A percentile compares a stretch with the other conserved stretches of the same genome.
Conservation (phyloP, 2,888 invertebrate species). For the Trissolcus brochymenae region DNA sequence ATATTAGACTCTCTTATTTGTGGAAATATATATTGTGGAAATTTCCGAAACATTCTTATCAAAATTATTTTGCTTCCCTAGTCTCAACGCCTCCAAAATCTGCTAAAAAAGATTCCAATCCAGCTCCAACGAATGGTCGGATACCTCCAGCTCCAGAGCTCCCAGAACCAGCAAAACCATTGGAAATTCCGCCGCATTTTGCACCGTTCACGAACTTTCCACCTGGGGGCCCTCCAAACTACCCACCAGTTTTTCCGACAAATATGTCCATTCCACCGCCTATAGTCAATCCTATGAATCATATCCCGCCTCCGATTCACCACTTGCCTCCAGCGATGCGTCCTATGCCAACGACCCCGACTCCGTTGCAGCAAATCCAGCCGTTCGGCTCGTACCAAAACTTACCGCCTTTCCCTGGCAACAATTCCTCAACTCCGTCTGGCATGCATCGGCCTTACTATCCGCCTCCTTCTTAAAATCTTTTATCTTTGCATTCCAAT, state of each 20-base stretch:
- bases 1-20: not conserved
- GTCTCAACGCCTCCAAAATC: slow-evolving; percentile 67
- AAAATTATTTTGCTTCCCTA: slow-evolving; percentile 2
- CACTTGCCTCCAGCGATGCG: slow-evolving; percentile 26
- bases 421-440: slow-evolving; percentile 63
- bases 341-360: slow-evolving; percentile 42
- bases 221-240: slow-evolving; percentile 58
- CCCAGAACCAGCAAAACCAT: slow-evolving; percentile 60
- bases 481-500: not conserved
- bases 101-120: slow-evolving; percentile 65
- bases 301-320: slow-evolving; percentile 60
- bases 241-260: slow-evolving; percentile 71
- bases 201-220: slow-evolving; percentile 68
- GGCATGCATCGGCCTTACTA: slow-evolving; percentile 69
- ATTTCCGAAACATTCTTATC: no score
- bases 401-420: slow-evolving; percentile 67
- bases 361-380: slow-evolving; percentile 35
- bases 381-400: slow-evolving; percentile 71
- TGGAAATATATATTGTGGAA: not conserved
- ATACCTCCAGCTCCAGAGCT: slow-evolving; percentile 64
- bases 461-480: slow-evolving; percentile 67
- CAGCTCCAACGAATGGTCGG: slow-evolving; percentile 69
- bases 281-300: slow-evolving; percentile 70
- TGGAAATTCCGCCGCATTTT: slow-evolving; percentile 68
- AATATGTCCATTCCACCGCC: slow-evolving; percentile 73